Evolutionary conservation across 2,113 vertebrate species (phyloP), one percentile per base, ranked within the genome.

Genomic region (Halichoeres trimaculatus): DNA sequence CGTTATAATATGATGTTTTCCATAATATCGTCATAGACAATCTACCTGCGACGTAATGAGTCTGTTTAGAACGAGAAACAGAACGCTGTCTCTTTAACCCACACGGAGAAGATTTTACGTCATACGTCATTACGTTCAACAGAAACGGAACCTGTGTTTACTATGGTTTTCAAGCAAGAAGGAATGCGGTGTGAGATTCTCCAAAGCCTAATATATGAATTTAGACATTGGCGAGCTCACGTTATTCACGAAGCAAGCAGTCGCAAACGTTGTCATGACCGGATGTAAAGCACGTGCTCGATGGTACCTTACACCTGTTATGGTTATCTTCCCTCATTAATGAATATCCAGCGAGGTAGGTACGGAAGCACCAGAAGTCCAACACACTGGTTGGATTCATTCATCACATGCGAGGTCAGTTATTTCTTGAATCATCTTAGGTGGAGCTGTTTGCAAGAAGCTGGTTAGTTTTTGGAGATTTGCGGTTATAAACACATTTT

Each of bases 81-180:
- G 51, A 5, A 23, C 34, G 26, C 77, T 72, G 87, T 17, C 65
- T 24, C 87, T 92, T 90, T 87, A 91, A 3, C 7, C 13, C 16
- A 1, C 0, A 23, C 71, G 48, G 19, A 17, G 30, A 16, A 2
- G 12, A 56, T 53, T n/a, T 75, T 34, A 2, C 22, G 0, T 47
- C 0, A 2, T 75, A 30, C 88, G 89, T 92, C 88, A 85, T 76
- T 20, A 48, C 75, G 87, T 52, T 55, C 3, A 10, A 22, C 1
- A 56, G 23, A 10, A 8, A 1, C 10, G 47, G 23, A 7, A 16
- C n/a, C 7, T 4, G n/a, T 41, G 1, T 40, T 13, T 23, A 7
- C 54, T 10, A 20, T 20, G 5, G 22, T 16, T 38, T 10, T 20
- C 4, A 1, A 5, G 20, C n/a, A 13, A 0, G 10, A 34, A 7